Conservation (phyloP, 2,888 invertebrate genomes). For the Spatulosminthurus flaviceps region DNA sequence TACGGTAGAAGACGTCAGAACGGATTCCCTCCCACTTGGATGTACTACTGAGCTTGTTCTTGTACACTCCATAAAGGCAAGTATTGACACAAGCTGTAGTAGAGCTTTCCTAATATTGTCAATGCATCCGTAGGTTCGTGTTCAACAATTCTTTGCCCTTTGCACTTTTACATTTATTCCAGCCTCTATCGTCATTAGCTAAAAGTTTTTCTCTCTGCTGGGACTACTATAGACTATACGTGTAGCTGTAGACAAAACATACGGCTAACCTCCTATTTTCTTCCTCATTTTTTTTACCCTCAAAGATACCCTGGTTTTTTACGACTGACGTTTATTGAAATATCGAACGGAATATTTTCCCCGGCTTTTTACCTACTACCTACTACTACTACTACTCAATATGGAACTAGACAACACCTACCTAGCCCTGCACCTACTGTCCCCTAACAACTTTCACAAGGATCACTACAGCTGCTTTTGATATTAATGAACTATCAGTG, state of each 20-base stretch:
- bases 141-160: constrained; percentile 24
- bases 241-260: no score
- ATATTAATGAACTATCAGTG: no score
- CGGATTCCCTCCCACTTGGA: no score
- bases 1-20: no score
- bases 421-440: no score
- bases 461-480: no score
- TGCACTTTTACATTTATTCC: constrained; percentile 23
- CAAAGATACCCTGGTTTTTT: neutral
- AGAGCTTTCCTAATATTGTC: neutral
- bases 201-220: neutral
- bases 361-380: neutral
- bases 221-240: no score
- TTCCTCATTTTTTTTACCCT: neutral
- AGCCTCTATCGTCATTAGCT: constrained; percentile 24
- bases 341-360: neutral
- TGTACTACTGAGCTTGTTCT: neutral
- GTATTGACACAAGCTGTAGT: neutral
- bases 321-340: constrained; percentile 8
- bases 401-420: no score
- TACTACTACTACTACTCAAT: no score
- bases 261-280: neutral
- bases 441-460: no score
- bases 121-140: constrained; percentile 22
- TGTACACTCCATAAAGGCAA: neutral